A percentile compares a stretch with the other conserved stretches of the same genome.
These are phyloP conservation scores for Ferrisia virgata DNA, from an alignment of 2,888 invertebrate genomes.

Conservation along the genomic window DNA sequence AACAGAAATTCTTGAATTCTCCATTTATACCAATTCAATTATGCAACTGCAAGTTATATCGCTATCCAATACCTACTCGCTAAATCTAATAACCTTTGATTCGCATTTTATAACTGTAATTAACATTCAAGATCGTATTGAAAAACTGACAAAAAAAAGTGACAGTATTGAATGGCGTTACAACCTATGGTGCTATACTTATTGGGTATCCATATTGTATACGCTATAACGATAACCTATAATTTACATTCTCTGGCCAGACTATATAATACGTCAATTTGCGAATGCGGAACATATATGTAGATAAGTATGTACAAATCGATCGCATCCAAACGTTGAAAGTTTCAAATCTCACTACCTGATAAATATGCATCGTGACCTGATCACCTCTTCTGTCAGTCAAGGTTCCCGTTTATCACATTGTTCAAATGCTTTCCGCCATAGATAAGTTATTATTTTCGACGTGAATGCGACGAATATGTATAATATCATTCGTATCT, in stretches of 20 bases:
- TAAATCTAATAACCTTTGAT: neutral
- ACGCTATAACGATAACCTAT: too few species aligned
- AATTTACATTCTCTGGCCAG: neutral
- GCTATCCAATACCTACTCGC: neutral
- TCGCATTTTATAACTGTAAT: neutral
- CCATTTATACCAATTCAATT: neutral
- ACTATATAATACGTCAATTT: conserved; percentile 9
- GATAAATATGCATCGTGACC: conserved; percentile 23
- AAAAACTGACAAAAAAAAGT: conserved; percentile 12
- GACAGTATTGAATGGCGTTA: neutral
- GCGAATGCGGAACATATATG: conserved; percentile 5
- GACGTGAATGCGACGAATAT: neutral
- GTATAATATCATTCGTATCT: neutral
- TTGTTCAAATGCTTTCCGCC: conserved; percentile 18
- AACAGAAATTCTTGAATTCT: neutral
- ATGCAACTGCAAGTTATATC: neutral
- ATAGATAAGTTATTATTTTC: neutral
- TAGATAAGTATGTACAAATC: neutral
- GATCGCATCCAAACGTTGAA: conserved; percentile 24
- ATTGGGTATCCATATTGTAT: neutral
- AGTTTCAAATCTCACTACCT: neutral
- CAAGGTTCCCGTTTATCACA: conserved; percentile 15
- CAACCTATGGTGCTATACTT: neutral
- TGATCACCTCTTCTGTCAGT: conserved; percentile 26
- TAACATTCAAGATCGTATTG: conserved; percentile 1